Conservation (phyloP, 2,113 vertebrate genomes). For the Dendrocopos noguchii region DNA sequence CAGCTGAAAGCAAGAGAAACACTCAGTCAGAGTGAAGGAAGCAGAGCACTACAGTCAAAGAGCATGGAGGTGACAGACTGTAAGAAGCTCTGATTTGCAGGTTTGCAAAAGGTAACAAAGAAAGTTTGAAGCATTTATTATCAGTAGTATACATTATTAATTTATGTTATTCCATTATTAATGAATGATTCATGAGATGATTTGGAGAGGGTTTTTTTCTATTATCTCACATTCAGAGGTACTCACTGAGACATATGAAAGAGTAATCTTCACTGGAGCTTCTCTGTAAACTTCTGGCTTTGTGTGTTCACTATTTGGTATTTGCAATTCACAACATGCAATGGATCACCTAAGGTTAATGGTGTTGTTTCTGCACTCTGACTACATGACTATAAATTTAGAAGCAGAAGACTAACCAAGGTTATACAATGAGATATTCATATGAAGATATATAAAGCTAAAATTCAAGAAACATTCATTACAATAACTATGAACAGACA, state of each 20-base stretch:
- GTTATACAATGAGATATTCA: not conserved
- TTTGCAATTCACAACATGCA: not conserved
- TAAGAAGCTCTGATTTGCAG: not conserved
- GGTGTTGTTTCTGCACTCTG: not conserved
- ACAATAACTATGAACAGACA: not conserved
- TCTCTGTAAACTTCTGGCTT: slow-evolving; percentile 17
- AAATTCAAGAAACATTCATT: not conserved
- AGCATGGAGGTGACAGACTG: not conserved
- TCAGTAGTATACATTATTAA: not conserved
- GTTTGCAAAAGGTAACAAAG: not conserved
- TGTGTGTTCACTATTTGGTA: not conserved
- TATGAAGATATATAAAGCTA: not conserved
- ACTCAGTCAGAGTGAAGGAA: not conserved
- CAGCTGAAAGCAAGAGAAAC: not conserved
- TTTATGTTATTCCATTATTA: not conserved
- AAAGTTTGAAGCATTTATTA: not conserved
- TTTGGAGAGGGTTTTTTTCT: not conserved
- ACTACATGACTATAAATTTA: not conserved
- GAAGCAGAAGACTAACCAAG: not conserved
- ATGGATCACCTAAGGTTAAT: not conserved
- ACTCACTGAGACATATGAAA: not conserved
- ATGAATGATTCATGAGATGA: not conserved
- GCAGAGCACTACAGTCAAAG: not conserved
- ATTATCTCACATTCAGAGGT: slow-evolving; percentile 14
- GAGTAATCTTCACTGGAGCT: not conserved